A percentile compares a stretch with the other conserved stretches of the same genome.
These are phyloP conservation scores for Cettia cetti DNA, from an alignment of 2,113 vertebrate species.

Conservation along the genomic window DNA sequence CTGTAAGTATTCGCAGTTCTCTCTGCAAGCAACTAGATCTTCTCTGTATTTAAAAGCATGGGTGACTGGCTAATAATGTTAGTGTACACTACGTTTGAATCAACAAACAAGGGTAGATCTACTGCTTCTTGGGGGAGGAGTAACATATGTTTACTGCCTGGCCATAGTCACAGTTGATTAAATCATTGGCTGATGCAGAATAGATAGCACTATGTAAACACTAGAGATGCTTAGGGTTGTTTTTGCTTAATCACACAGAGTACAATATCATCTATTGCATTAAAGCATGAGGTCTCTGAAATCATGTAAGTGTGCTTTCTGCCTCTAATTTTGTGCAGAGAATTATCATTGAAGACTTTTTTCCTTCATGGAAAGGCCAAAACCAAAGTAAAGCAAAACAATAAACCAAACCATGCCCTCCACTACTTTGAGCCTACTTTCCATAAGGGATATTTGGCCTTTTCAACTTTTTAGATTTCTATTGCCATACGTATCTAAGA, in stretches of 20 bases:
- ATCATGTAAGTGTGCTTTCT: neutral
- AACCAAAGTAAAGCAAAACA: neutral
- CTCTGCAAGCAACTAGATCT: neutral
- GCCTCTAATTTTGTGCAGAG: neutral
- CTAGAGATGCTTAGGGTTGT: neutral
- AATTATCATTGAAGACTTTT: neutral
- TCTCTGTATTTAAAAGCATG: conserved; percentile 14
- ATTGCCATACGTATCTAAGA: neutral
- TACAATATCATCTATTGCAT: neutral
- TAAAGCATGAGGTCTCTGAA: neutral
- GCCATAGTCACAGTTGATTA: conserved; percentile 38
- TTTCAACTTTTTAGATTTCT: neutral
- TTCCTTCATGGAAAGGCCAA: neutral
- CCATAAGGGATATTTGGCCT: neutral
- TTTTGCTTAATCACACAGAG: neutral
- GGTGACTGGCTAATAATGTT: conserved; percentile 8
- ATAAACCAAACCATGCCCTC: fast-evolving
- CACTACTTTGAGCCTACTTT: neutral
- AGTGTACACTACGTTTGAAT: neutral
- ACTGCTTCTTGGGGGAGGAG: neutral
- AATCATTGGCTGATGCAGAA: conserved; percentile 31
- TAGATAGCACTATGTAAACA: neutral
- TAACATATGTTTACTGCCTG: conserved; percentile 35
- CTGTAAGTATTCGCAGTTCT: neutral
- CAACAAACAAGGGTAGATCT: conserved; percentile 43